Conservation (phyloP, 30 jellyfish, hydroid and myxozoan genomes). For the Aurelia coerulea region DNA sequence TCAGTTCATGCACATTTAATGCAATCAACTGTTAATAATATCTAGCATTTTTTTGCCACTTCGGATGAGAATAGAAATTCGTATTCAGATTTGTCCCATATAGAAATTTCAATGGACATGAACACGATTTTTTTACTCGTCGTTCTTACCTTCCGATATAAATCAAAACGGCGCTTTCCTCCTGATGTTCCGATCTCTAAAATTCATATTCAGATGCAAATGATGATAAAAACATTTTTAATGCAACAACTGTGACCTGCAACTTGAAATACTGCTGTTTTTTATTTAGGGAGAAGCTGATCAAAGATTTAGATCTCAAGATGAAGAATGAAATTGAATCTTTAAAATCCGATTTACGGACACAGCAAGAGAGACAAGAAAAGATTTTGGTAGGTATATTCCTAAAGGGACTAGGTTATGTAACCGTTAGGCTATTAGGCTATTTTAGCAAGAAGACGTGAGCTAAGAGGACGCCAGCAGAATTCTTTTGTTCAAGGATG, state of each 20-base stretch:
- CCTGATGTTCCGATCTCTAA: too few species aligned
- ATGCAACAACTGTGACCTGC: not conserved
- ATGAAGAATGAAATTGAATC: not conserved
- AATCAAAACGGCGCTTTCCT: too few species aligned
- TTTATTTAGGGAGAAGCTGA: not conserved
- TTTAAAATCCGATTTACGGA: not conserved
- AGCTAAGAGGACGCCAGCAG: too few species aligned
- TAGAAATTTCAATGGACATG: too few species aligned
- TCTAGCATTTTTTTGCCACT: not conserved
- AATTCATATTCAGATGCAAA: not conserved
- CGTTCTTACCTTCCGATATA: too few species aligned
- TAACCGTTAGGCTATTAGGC: too few species aligned
- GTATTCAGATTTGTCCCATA: too few species aligned
- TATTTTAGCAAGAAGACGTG: too few species aligned
- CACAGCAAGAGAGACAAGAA: constrained; percentile 7
- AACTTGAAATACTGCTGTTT: not conserved
- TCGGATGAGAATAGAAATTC: not conserved
- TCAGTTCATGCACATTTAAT: not conserved
- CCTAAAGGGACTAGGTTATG: too few species aligned
- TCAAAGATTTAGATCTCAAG: not conserved
- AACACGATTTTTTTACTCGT: too few species aligned
- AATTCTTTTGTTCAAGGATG: too few species aligned
- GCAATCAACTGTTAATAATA: not conserved
- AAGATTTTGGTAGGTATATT: not conserved
- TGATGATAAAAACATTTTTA: not conserved